phyloP scores from a whole-genome alignment of 53 echinoderm and acorn worm species.

The Apostichopus leukothele region DNA sequence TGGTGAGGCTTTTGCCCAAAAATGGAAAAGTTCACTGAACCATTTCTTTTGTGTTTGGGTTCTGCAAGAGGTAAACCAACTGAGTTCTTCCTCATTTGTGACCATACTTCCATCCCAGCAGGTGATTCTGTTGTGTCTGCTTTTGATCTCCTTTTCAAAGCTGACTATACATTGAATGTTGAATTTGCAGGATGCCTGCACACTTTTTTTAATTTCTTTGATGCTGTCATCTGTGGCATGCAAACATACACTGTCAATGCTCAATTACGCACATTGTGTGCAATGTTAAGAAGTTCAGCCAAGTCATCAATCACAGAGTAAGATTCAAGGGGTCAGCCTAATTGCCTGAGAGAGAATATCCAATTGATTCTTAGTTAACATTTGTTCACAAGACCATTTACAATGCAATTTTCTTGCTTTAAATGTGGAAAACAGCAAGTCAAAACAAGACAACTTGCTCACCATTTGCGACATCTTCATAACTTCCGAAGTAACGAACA shows the following conservation, averaged over 20 bases:
- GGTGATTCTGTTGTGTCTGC: not conserved
- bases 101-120: constrained; percentile 7
- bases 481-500: not conserved
- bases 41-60: not conserved
- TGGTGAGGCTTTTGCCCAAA: too few relatives aligned
- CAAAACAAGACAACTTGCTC: constrained; percentile 17
- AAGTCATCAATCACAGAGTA: not conserved
- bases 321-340: too few relatives aligned
- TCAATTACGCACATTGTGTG: not conserved
- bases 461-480: not conserved
- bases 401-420: not conserved
- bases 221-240: not conserved
- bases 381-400: not conserved
- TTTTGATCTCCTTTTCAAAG: not conserved
- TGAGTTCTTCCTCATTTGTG: not conserved
- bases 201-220: not conserved
- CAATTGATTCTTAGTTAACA: not conserved
- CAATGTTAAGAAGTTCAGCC: constrained; percentile 3
- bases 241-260: not conserved
- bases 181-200: not conserved
- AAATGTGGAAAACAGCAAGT: not conserved
- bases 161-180: not conserved
- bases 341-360: too few relatives aligned
- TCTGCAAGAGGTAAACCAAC: not conserved
- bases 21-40: not conserved